These are phyloP conservation scores for Stomatorhinus walkeri DNA, from an alignment of 2,797 vertebrate genomes.

Conservation along the genomic window DNA sequence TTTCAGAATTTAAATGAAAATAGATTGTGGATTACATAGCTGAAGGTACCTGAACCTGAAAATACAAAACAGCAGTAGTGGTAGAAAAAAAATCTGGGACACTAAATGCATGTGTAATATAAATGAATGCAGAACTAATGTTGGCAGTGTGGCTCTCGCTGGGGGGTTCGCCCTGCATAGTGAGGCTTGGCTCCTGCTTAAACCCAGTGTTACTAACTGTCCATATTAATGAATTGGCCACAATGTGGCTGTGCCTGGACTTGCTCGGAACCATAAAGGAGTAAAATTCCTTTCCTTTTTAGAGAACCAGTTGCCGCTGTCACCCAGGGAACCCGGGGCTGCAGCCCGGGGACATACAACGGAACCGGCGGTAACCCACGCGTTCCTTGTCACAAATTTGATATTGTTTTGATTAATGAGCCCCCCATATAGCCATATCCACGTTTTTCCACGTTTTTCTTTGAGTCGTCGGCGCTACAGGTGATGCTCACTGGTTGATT, in stretches of 20 bases:
- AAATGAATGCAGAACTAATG: constrained; percentile 19
- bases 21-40: neutral
- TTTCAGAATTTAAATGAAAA: neutral
- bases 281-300: constrained; percentile 4
- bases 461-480: neutral
- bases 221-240: constrained; percentile 20
- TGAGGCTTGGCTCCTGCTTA: constrained; percentile 5
- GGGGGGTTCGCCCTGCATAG: constrained; percentile 7
- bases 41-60: neutral
- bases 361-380: neutral
- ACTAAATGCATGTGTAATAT: constrained; percentile 14
- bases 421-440: no score
- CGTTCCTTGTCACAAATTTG: constrained; percentile 1
- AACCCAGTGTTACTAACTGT: neutral
- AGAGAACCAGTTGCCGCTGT: neutral
- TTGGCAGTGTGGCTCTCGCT: constrained; percentile 8
- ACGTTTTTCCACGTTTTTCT: neutral
- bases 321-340: constrained; percentile 9
- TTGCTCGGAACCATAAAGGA: constrained; percentile 6
- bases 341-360: neutral
- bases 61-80: neutral
- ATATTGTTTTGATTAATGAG: constrained; percentile 17
- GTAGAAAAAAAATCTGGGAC: neutral
- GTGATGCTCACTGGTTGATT: neutral
- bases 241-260: neutral